A percentile compares a stretch with the other conserved stretches of the same genome.
These are phyloP conservation scores for Drosophila pallidifrons DNA, from an alignment of 1,140 invertebrate genomes.

Conservation along the genomic window DNA sequence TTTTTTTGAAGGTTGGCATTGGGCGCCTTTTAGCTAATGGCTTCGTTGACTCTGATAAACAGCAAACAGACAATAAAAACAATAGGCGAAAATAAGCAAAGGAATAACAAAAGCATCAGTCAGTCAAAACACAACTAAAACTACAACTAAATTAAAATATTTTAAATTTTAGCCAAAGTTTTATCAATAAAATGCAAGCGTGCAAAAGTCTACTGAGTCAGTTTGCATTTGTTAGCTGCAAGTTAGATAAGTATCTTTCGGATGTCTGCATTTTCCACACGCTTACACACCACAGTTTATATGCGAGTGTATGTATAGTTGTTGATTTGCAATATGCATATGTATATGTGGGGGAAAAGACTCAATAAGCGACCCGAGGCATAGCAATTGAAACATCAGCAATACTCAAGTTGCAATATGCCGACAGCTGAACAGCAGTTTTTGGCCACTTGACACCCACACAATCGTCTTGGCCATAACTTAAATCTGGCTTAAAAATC, in stretches of 20 bases:
- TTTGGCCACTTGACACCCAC: constrained; percentile 55
- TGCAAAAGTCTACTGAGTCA: constrained; percentile 21
- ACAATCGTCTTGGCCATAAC: constrained; percentile 66
- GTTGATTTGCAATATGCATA: constrained; percentile 4
- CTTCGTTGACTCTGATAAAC: constrained; percentile 62
- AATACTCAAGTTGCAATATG: constrained; percentile 77
- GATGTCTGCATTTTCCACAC: constrained; percentile 64
- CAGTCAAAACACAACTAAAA: constrained; percentile 44
- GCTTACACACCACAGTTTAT: constrained; percentile 1
- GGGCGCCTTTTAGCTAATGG: constrained; percentile 78
- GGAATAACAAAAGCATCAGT: constrained; percentile 23
- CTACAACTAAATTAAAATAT: constrained; percentile 81
- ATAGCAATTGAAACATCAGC: constrained; percentile 80
- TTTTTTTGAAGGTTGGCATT: constrained; percentile 58
- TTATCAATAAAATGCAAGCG: constrained; percentile 78
- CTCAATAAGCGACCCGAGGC: constrained; percentile 9
- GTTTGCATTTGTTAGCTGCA: constrained; percentile 68
- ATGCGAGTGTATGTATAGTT: not conserved
- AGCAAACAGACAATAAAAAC: constrained; percentile 32
- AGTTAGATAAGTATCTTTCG: constrained; percentile 75
- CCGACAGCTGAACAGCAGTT: constrained; percentile 45
- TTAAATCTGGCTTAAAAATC: constrained; percentile 79
- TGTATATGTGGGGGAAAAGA: not conserved
- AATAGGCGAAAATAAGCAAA: constrained; percentile 33
- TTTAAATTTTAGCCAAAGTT: constrained; percentile 79